phyloP scores from a whole-genome alignment of 2,797 vertebrate species.

The Anomalospiza imberbis region DNA sequence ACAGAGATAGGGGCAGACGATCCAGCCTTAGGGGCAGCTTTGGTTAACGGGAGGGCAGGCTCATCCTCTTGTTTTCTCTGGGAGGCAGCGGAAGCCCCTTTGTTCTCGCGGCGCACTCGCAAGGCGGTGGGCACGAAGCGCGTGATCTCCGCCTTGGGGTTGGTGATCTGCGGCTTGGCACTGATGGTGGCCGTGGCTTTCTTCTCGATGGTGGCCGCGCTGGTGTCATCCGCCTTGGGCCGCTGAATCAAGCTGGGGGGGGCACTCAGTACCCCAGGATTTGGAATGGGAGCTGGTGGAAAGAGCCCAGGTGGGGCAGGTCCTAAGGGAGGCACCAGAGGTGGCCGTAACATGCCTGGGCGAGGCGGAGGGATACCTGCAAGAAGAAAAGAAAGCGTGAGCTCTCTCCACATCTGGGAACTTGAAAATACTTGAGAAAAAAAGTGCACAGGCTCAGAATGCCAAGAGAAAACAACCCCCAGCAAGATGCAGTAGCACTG shows the following conservation, averaged over 20 bases:
- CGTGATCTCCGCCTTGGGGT: conserved; percentile 94
- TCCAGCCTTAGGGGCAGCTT: conserved; percentile 77
- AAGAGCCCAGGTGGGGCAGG: conserved; percentile 86
- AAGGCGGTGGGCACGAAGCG: conserved; percentile 93
- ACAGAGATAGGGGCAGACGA: conserved; percentile 80
- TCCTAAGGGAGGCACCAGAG: conserved; percentile 84
- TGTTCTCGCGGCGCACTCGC: conserved; percentile 89
- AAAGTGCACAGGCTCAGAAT: background rate
- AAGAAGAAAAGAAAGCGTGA: background rate
- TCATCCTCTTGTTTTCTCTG: conserved; percentile 77
- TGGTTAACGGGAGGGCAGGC: conserved; percentile 68
- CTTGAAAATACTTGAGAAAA: background rate
- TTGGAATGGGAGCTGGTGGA: conserved; percentile 85
- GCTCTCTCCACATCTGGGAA: background rate
- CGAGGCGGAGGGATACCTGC: conserved; percentile 93
- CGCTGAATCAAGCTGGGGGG: conserved; percentile 92
- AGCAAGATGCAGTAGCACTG: background rate
- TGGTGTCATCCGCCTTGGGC: conserved; percentile 80
- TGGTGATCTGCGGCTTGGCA: conserved; percentile 97
- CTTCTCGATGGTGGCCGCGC: conserved; percentile 93
- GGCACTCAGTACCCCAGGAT: conserved; percentile 91
- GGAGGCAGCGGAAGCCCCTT: conserved; percentile 64
- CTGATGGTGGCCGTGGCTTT: conserved; percentile 94
- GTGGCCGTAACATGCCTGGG: conserved; percentile 83
- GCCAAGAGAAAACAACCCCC: background rate